Percentiles rank a stretch among this genome's conserved stretches.
These are phyloP conservation scores for Taenioides sp. DNA, from an alignment of 2,797 vertebrate genomes.

Conservation along the genomic window DNA sequence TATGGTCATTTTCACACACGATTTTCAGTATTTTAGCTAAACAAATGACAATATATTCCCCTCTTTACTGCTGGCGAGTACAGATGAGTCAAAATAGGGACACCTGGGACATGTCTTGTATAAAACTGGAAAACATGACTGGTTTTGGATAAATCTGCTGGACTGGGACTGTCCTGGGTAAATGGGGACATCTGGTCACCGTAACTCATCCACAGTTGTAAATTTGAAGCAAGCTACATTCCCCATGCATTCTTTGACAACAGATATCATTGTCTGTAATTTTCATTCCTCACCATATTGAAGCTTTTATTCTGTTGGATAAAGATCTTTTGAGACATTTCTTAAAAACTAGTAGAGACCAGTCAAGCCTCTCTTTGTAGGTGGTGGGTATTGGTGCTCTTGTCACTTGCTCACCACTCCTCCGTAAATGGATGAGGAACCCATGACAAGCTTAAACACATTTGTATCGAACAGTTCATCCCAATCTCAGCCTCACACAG, in stretches of 20 bases:
- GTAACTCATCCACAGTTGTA: slow-evolving; percentile 57
- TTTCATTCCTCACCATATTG: slow-evolving; percentile 40
- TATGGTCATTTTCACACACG: too few species aligned
- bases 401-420: slow-evolving; percentile 44
- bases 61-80: too few species aligned
- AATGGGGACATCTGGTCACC: too few species aligned
- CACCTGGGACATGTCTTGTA: too few species aligned
- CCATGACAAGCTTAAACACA: slow-evolving; percentile 51
- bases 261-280: slow-evolving; percentile 25
- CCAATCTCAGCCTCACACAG: slow-evolving; percentile 48
- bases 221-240: slow-evolving; percentile 57
- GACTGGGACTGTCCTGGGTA: too few species aligned
- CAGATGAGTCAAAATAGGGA: too few species aligned
- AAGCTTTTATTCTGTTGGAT: slow-evolving; percentile 33
- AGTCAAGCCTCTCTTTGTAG: slow-evolving; percentile 51
- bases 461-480: slow-evolving; percentile 62
- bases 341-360: slow-evolving; percentile 55
- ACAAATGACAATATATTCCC: too few species aligned
- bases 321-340: slow-evolving; percentile 47
- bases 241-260: slow-evolving; percentile 35
- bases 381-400: slow-evolving; percentile 45
- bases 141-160: too few species aligned
- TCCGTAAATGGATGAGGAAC: slow-evolving; percentile 48
- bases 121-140: too few species aligned
- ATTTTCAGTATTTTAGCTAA: too few species aligned